phyloP scores from a whole-genome alignment of 2,113 vertebrate genomes.

The Pavo muticus region DNA sequence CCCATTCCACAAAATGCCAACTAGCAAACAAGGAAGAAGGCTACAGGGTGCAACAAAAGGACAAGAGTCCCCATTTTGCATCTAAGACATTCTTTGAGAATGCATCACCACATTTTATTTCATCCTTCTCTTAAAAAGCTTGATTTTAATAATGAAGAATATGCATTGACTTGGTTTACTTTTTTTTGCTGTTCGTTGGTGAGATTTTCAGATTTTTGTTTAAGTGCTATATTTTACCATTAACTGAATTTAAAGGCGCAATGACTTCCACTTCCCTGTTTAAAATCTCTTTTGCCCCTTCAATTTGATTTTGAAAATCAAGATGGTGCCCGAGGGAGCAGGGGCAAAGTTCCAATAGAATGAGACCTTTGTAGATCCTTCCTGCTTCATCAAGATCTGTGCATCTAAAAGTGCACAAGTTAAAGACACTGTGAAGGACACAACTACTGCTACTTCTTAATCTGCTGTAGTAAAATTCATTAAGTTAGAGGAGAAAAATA shows the following conservation, averaged over 20 bases:
- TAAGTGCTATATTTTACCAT: background rate
- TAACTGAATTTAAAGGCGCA: background rate
- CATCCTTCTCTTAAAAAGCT: background rate
- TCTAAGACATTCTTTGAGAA: background rate
- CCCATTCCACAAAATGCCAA: background rate
- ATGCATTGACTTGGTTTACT: background rate
- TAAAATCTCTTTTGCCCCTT: background rate
- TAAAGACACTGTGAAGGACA: background rate
- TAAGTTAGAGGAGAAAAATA: background rate
- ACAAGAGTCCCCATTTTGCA: background rate
- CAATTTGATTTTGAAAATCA: background rate
- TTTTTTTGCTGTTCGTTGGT: no score
- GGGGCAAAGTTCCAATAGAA: background rate
- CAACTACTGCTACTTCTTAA: background rate
- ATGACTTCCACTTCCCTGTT: background rate
- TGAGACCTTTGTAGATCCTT: background rate
- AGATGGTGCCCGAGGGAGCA: background rate
- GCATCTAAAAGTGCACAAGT: background rate
- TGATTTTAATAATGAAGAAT: background rate
- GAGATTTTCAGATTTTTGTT: no score
- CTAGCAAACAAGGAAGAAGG: background rate
- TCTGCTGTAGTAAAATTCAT: background rate
- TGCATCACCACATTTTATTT: background rate
- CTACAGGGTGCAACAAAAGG: background rate
- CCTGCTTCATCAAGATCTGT: background rate